phyloP scores from a whole-genome alignment of 2,888 invertebrate species.

The Gandaritis pyraliata region DNA sequence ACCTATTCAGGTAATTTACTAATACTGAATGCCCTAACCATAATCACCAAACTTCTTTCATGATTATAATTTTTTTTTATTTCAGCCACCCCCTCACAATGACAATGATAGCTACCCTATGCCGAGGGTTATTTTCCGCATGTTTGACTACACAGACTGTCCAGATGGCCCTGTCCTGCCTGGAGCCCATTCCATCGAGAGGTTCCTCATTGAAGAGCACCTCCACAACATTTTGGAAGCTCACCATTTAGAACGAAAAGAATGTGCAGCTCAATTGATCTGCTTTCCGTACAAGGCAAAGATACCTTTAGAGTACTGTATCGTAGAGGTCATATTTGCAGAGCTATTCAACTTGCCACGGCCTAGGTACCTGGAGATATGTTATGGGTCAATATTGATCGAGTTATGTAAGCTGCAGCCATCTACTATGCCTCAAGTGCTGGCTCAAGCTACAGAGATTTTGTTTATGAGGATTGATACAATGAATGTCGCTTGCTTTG shows the following conservation, averaged over 20 bases:
- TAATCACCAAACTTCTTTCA: neutral
- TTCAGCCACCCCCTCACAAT: constrained; percentile 95
- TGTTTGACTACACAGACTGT: constrained; percentile 99
- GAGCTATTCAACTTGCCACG: constrained; percentile 97
- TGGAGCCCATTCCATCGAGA: constrained; percentile 98
- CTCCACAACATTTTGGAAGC: constrained; percentile 96
- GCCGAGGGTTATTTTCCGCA: constrained; percentile 96
- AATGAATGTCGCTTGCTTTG: constrained; percentile 98
- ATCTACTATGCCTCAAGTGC: constrained; percentile 97
- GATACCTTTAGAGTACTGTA: constrained; percentile 98
- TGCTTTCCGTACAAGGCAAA: constrained; percentile 97
- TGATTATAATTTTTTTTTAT: neutral
- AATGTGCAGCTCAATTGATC: constrained; percentile 96
- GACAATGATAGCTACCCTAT: constrained; percentile 96
- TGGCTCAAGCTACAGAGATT: constrained; percentile 99
- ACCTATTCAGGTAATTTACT: constrained; percentile 83
- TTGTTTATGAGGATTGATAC: constrained; percentile 97
- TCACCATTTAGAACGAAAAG: constrained; percentile 94
- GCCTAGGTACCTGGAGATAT: constrained; percentile 94
- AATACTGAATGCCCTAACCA: neutral
- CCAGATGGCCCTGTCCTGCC: constrained; percentile 97
- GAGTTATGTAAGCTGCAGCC: constrained; percentile 99
- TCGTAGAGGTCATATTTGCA: constrained; percentile 98
- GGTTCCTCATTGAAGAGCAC: constrained; percentile 99
- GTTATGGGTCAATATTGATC: constrained; percentile 97